phyloP scores from a whole-genome alignment of 2,797 vertebrate species.

The Morelia viridis region DNA sequence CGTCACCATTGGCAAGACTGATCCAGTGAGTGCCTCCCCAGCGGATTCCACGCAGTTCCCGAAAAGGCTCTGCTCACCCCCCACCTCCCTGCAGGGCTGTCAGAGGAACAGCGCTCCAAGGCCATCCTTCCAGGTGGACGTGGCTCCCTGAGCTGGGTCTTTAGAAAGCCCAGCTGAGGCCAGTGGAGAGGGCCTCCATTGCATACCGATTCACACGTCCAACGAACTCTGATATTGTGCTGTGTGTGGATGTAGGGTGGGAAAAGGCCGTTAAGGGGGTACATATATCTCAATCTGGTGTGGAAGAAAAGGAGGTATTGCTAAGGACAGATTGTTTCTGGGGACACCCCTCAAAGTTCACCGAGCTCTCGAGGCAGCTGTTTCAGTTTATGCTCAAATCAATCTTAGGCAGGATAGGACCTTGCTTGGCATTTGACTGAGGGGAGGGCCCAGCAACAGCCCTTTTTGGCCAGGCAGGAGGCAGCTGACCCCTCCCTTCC shows the following conservation, averaged over 20 bases:
- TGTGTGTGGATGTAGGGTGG: not conserved
- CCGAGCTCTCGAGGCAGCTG: not conserved
- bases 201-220: not conserved
- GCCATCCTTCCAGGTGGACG: not conserved
- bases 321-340: not conserved
- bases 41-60: not conserved
- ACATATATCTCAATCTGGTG: not conserved
- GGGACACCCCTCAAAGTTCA: not conserved
- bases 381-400: not conserved
- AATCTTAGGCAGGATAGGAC: not conserved
- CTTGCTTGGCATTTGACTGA: not conserved
- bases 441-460: no score
- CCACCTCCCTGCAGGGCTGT: not conserved
- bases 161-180: not conserved
- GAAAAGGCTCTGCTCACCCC: not conserved
- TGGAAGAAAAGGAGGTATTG: not conserved
- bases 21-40: slow-evolving; percentile 82
- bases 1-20: slow-evolving; percentile 91
- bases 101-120: not conserved
- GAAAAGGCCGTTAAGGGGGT: not conserved
- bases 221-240: not conserved
- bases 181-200: not conserved
- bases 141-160: not conserved
- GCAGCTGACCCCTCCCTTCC: not conserved
- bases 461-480: no score